Base-by-base conservation (phyloP, 2,797 vertebrate genomes). In the Anisognathus igniventris region DNA sequence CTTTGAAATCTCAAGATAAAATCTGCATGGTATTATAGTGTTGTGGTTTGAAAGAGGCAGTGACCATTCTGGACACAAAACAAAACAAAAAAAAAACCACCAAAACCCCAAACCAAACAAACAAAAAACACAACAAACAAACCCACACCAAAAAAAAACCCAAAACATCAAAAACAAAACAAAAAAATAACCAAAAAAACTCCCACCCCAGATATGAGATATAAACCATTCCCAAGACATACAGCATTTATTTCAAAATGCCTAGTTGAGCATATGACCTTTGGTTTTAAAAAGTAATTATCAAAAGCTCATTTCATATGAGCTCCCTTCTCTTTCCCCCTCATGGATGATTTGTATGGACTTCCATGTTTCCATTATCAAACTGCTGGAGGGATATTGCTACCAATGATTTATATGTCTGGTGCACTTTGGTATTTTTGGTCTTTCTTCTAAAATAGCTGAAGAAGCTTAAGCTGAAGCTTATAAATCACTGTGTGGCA, bases 361-460 rank as follows among this genome's bases (percentile, higher is more conserved):
- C 72, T 77, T 88, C 78, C 68, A 54, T 88, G 66, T 88, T 91
- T 88, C 78, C 78, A 88, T 95, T 93, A 86, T 68, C 61, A 77
- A 91, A 90, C 74, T 68, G 82, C 89, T 93, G 85, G 65, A 94
- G 89, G 85, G 65, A n/a, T 74, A 57, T 66, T 67, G 50, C 65
- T 86, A 18, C 81, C 65, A 17, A 7, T 94, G 85, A 95, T 93
- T 93, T 94, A 86, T 93, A 48, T 68, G 95, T 88, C 78, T 94
- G 81, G 45, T 86, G 73, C 72, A 37, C 45, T 12, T 14, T 5
- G 45, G 58, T 91, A 93, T 95, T 94, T 87, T 92, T 25, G 2
- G 87, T 92, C 53, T 57, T 84, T 31, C 37, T 93, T 94, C 81
- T 91, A 20, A 95, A 94, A 96, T 70, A 95, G 94, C 90, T 86